phyloP scores from a whole-genome alignment of 2,797 vertebrate species.

The Eospalax fontanierii region DNA sequence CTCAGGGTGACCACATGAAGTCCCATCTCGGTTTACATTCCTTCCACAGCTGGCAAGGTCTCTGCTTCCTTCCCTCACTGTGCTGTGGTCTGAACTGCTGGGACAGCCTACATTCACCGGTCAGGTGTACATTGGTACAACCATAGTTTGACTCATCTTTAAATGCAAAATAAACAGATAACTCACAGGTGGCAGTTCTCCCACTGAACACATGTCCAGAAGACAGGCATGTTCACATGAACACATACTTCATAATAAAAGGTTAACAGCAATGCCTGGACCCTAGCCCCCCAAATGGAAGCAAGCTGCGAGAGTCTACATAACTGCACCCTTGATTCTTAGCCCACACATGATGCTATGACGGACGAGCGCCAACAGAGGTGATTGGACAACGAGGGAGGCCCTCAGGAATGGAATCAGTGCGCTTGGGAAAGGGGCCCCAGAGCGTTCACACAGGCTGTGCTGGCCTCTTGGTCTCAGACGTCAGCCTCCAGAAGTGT shows the following conservation, averaged over 20 bases:
- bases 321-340: neutral
- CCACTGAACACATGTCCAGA: neutral
- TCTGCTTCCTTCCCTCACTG: neutral
- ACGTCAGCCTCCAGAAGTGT: neutral
- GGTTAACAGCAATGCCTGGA: neutral
- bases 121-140: neutral
- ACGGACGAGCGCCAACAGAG: neutral
- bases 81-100: neutral
- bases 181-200: neutral
- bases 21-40: fast-evolving
- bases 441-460: neutral
- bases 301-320: neutral
- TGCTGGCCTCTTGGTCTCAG: neutral
- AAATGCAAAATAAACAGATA: neutral
- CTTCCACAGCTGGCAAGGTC: neutral
- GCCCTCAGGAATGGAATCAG: neutral
- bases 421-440: neutral
- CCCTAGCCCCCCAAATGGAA: neutral
- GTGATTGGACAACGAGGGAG: neutral
- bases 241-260: neutral
- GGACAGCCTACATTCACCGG: fast-evolving
- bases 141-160: neutral
- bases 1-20: neutral
- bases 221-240: too few relatives aligned
- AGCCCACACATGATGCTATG: too few relatives aligned